A percentile compares a stretch with the other conserved stretches of the same genome.
These are phyloP conservation scores for Dicerorhinus sumatrensis DNA, from an alignment of 2,113 vertebrate genomes.

Conservation along the genomic window DNA sequence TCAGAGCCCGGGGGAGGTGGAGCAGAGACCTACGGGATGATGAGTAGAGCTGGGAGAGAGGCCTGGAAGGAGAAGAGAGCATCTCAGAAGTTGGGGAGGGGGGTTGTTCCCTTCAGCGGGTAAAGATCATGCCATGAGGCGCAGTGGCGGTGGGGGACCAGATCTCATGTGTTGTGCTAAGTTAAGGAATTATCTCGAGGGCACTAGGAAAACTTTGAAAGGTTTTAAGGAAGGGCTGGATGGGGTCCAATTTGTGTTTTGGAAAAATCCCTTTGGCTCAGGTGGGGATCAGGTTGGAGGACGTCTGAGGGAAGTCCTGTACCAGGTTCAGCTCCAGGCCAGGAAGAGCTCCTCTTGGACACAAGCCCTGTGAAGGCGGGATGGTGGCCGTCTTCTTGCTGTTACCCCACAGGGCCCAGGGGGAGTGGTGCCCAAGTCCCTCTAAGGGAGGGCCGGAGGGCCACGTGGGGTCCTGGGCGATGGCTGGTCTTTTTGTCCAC, in stretches of 20 bases:
- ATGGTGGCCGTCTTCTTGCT: background rate
- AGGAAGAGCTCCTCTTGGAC: background rate
- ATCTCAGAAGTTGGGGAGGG: background rate
- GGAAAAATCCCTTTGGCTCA: slow-evolving; percentile 30
- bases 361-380: background rate
- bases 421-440: background rate
- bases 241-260: background rate
- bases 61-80: background rate
- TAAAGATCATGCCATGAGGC: background rate
- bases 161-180: fast-evolving
- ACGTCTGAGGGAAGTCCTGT: background rate
- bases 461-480: fast-evolving
- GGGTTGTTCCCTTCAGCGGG: background rate
- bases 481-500: background rate
- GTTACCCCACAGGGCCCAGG: fast-evolving
- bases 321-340: background rate
- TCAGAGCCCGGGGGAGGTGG: background rate
- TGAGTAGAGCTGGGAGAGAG: background rate
- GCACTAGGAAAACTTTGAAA: background rate
- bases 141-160: background rate
- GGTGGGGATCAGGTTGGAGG: background rate
- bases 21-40: background rate
- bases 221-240: background rate
- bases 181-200: background rate
- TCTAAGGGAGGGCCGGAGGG: background rate